Conservation (phyloP, 2,797 vertebrate genomes). For the Sardinella longiceps region DNA sequence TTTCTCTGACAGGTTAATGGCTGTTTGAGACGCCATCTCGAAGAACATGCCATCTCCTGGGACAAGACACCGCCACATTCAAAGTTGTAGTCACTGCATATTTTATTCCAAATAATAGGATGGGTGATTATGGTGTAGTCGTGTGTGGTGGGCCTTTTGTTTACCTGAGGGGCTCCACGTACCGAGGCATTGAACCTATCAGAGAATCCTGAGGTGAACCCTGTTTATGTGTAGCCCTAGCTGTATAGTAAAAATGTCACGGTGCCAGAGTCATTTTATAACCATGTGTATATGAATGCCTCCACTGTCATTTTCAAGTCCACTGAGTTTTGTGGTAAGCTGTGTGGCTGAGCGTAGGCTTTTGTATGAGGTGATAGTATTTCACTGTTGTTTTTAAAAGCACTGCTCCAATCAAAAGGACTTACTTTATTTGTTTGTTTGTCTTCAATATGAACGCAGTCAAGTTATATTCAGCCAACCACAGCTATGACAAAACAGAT, state of each 20-base stretch:
- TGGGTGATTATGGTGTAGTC: not conserved
- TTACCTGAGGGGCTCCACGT: not conserved
- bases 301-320: not conserved
- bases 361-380: not conserved
- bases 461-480: not conserved
- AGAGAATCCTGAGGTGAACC: not conserved
- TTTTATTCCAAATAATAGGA: constrained; percentile 17
- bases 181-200: not conserved
- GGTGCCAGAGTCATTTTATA: not conserved
- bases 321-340: not conserved
- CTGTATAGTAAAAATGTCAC: not conserved
- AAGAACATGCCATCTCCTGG: not conserved
- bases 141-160: constrained; percentile 3
- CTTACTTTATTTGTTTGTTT: not conserved
- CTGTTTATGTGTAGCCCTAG: not conserved
- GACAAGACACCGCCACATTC: not conserved
- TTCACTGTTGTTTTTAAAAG: not conserved
- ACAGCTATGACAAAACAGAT: not conserved
- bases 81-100: not conserved
- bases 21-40: not conserved
- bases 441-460: not conserved
- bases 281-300: not conserved
- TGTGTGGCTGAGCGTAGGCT: not conserved
- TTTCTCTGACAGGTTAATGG: constrained; percentile 16
- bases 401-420: too few relatives aligned